Percentiles rank a stretch among this genome's conserved stretches.
Conservation (phyloP, 2,113 vertebrate species). For the Phasianus colchicus region DNA sequence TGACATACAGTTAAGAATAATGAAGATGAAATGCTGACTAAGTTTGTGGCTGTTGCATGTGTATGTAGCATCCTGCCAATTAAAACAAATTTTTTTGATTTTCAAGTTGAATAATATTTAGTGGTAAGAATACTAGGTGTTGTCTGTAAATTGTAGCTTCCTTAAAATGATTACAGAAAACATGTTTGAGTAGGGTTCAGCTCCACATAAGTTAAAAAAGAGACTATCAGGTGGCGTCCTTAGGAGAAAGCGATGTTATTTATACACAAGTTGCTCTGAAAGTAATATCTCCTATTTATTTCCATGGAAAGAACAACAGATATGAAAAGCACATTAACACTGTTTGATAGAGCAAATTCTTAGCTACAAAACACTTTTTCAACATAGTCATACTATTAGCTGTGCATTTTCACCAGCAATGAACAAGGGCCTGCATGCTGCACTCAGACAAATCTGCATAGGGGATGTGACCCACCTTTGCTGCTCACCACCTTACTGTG, state of each 20-base stretch:
- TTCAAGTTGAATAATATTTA: conserved; percentile 46
- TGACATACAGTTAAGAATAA: background rate
- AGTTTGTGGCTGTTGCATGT: conserved; percentile 2
- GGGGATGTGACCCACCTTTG: no score
- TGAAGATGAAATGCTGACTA: conserved; percentile 34
- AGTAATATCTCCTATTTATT: no score
- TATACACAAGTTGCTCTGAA: background rate
- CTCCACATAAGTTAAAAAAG: background rate
- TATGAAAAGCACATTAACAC: no score
- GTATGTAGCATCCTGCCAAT: background rate
- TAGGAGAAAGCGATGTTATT: background rate
- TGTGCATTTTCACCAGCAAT: no score
- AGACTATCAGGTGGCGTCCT: background rate
- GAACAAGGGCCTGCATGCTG: no score
- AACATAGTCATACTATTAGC: no score
- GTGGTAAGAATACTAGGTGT: conserved; percentile 14
- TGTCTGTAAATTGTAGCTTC: background rate
- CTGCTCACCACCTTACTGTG: no score
- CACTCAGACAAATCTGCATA: no score
- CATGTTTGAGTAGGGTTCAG: background rate
- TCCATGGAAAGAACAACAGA: no score
- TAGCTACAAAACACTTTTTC: no score
- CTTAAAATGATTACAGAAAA: conserved; percentile 30
- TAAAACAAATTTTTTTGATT: conserved; percentile 23
- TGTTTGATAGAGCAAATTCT: no score